Evolutionary conservation across 2,113 vertebrate species (phyloP), one percentile per base, ranked within the genome.

Genomic region (Lepisosteus oculatus): DNA sequence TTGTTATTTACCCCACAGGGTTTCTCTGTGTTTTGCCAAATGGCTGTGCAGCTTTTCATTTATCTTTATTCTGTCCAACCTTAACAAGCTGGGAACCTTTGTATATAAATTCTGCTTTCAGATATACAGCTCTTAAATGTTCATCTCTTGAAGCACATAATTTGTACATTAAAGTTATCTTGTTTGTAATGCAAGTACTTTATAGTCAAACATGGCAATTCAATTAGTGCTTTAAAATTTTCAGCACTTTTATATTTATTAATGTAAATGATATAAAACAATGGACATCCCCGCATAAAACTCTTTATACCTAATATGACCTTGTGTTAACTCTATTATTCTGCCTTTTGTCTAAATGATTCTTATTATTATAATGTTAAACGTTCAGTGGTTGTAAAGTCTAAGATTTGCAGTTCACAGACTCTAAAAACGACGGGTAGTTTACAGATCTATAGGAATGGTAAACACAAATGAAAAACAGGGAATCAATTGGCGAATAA

Each of bases 1-100:
- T 59, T 72, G 71, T 72, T 72, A 72, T 72, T 72, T 67, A 72
- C 54, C 64, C 71, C 59, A 56, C 63, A 72, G 71, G 70, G 64
- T 65, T 54, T 72, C 59, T 65, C 64, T 57, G n/a, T 51, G 55
- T n/a, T 54, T 67, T 56, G 15, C 54, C 71, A 67, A 56, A 64
- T 43, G 14, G 17, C 45, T 72, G 47, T 59, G 57, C 64, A 13
- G 71, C 65, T 72, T 67, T 72, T 56, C 54, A 72, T 72, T 67
- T 45, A 65, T 67, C 64, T 67, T 67, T 65, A 66, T 57, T 67
- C 65, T 72, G 64, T 67, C n/a, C 44, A 67, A 66, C 43, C 44
- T 43, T 43, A 29, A 12, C 54, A 43, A 51, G 43, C 65, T 61
- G 43, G 9, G 55, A 55, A 67, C 55, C 55, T 57, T 14, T 43